Evolutionary conservation across 64 coral and sea anemone genomes (phyloP).

Genomic region (Exaiptasia diaphana): DNA sequence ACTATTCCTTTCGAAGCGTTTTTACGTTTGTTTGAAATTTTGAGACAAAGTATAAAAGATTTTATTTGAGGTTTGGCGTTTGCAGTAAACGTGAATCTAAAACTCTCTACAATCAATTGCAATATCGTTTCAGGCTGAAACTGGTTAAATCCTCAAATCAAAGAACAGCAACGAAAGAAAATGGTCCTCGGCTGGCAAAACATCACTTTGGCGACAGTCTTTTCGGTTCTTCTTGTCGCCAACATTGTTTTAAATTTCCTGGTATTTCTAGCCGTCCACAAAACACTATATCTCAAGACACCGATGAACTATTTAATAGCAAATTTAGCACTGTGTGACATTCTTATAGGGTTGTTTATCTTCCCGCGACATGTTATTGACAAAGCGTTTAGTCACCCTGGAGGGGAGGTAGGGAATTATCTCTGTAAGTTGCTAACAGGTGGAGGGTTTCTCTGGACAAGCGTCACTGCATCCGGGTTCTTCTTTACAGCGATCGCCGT

Average conservation of each 20-base stretch:
- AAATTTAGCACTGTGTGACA: slow-evolving; percentile 53
- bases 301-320: slow-evolving; percentile 63
- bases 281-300: slow-evolving; percentile 17
- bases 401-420: slow-evolving; percentile 23
- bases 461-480: slow-evolving; percentile 49
- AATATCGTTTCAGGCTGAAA: no score
- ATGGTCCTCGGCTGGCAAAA: not conserved
- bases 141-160: no score
- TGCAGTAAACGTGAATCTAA: no score
- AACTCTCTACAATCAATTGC: no score
- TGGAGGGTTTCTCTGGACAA: slow-evolving; percentile 62
- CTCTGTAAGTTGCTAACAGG: slow-evolving; percentile 69
- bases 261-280: slow-evolving; percentile 26
- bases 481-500: slow-evolving; percentile 44
- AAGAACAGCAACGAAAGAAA: no score
- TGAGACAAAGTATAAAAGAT: no score
- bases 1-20: no score
- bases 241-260: slow-evolving; percentile 31
- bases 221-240: slow-evolving; percentile 18
- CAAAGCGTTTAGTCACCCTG: slow-evolving; percentile 42
- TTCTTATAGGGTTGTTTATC: slow-evolving; percentile 56
- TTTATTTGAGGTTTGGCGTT: no score
- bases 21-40: no score
- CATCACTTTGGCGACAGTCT: not conserved
- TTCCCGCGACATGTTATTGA: slow-evolving; percentile 59